These are phyloP conservation scores for Campopleginae sp. DNA, from an alignment of 2,888 invertebrate genomes.

Conservation along the genomic window DNA sequence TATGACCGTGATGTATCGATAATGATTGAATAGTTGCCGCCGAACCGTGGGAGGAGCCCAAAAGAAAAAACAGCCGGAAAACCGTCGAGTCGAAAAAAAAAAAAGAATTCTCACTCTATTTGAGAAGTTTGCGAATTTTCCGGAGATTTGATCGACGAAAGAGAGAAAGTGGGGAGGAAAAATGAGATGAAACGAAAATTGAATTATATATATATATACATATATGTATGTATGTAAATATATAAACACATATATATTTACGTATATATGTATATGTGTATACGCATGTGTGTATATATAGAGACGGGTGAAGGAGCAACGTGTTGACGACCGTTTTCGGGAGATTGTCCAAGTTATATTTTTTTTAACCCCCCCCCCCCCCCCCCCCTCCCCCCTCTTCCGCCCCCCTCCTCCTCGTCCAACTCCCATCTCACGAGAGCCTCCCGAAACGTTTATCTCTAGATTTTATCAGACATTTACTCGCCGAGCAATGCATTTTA, in stretches of 20 bases:
- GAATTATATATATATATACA: constrained; percentile 11
- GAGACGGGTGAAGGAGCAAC: constrained; percentile 58
- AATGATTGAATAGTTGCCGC: neutral
- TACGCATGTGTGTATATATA: constrained; percentile 29
- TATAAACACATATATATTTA: constrained; percentile 22
- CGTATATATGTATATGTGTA: constrained; percentile 47
- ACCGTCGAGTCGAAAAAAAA: too few relatives aligned
- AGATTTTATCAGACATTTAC: neutral
- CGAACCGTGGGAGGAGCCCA: neutral
- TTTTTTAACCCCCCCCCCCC: constrained; percentile 24
- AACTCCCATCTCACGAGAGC: constrained; percentile 2
- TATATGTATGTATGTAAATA: constrained; percentile 19
- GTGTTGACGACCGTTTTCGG: constrained; percentile 59
- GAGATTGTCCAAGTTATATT: constrained; percentile 36
- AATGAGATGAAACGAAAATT: constrained; percentile 6
- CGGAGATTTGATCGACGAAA: constrained; percentile 12
- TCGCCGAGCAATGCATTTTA: too few relatives aligned
- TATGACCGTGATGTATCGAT: constrained; percentile 9
- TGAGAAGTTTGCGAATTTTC: neutral
- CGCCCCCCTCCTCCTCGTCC: neutral
- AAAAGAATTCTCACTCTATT: neutral
- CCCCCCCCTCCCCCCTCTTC: neutral
- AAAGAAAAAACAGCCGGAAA: neutral
- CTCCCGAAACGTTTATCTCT: constrained; percentile 1
- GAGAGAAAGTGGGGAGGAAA: constrained; percentile 24